phyloP scores from a whole-genome alignment of 2,888 invertebrate genomes.

The Caradrina clavipalpis region DNA sequence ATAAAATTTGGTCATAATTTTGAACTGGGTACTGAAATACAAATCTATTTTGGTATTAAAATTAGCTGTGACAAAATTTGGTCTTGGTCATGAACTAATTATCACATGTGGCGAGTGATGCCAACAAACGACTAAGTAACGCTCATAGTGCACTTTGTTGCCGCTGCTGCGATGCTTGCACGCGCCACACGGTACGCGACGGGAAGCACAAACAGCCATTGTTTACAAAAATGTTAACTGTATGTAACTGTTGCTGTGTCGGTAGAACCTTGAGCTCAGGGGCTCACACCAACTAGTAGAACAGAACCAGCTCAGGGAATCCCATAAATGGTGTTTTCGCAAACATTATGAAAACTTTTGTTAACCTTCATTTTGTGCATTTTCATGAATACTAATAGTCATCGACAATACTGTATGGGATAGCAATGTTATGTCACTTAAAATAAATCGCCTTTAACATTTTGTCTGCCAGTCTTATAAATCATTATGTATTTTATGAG shows the following conservation, averaged over 20 bases:
- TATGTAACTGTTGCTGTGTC: not conserved
- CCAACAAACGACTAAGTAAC: slow-evolving; percentile 43
- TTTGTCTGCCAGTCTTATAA: slow-evolving; percentile 19
- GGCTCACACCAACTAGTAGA: not conserved
- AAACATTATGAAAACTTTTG: slow-evolving; percentile 28
- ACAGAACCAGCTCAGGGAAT: not conserved
- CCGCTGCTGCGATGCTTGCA: slow-evolving; percentile 2
- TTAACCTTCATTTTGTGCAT: slow-evolving; percentile 27
- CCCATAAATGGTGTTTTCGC: slow-evolving; percentile 8
- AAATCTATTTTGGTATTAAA: slow-evolving; percentile 65
- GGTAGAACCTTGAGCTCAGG: not conserved
- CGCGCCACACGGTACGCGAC: not conserved
- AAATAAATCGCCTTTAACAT: slow-evolving; percentile 12
- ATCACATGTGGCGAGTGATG: slow-evolving; percentile 47
- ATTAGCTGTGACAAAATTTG: slow-evolving; percentile 57
- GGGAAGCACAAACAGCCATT: slow-evolving; percentile 16
- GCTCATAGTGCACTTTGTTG: slow-evolving; percentile 22
- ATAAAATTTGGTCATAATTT: slow-evolving; percentile 56
- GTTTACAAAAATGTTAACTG: slow-evolving; percentile 25
- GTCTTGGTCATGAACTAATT: slow-evolving; percentile 60
- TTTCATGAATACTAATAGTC: slow-evolving; percentile 22
- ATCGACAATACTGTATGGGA: slow-evolving; percentile 24
- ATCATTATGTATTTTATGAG: slow-evolving; percentile 27
- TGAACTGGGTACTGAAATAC: slow-evolving; percentile 56
- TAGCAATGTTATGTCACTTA: slow-evolving; percentile 22